Evolutionary conservation across 2,113 vertebrate species (phyloP).

Genomic region (Aleadryas rufinucha): DNA sequence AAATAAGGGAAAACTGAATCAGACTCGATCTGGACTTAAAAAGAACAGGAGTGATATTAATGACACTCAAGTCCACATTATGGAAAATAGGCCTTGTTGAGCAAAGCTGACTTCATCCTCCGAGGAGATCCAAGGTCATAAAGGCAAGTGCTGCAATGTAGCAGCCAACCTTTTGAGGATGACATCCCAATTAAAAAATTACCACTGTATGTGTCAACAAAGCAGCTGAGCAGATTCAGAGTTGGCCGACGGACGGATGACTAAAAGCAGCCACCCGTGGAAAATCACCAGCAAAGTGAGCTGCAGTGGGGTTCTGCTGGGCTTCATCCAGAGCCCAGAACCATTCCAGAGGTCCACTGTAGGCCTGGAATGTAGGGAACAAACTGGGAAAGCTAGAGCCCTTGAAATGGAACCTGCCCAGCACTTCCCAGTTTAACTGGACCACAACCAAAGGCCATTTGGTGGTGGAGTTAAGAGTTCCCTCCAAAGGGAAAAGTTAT

Average conservation of each 20-base stretch:
- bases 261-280: neutral
- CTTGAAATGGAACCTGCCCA: neutral
- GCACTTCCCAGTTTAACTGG: neutral
- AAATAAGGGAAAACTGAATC: neutral
- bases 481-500: neutral
- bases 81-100: neutral
- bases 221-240: neutral
- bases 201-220: neutral
- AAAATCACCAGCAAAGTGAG: neutral
- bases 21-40: neutral
- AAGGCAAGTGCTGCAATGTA: neutral
- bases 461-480: neutral
- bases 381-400: neutral
- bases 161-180: neutral
- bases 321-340: neutral
- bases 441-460: neutral
- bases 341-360: neutral
- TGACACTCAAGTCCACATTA: fast-evolving
- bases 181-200: neutral
- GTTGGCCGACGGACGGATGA: neutral
- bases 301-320: neutral
- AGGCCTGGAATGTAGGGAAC: neutral
- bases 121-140: neutral
- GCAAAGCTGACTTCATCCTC: neutral
- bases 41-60: neutral